Conservation (phyloP, 2,888 invertebrate genomes). For the Spodoptera picta region DNA sequence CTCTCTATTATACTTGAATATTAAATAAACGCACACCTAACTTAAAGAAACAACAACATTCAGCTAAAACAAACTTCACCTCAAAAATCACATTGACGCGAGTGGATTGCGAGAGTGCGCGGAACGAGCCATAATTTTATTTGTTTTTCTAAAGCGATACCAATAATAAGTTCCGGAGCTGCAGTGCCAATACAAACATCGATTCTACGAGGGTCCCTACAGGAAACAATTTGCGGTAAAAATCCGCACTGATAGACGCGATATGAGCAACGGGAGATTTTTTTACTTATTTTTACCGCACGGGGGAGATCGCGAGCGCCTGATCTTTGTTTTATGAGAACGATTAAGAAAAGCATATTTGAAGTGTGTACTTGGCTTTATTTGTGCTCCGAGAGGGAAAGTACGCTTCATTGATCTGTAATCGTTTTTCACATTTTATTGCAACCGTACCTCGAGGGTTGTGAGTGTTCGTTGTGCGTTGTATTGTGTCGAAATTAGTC, state of each 20-base stretch:
- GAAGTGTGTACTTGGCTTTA: constrained; percentile 87
- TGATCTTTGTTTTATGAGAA: constrained; percentile 89
- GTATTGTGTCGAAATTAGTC: constrained; percentile 68
- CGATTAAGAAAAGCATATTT: constrained; percentile 89
- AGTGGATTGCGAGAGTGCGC: constrained; percentile 65
- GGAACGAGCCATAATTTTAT: constrained; percentile 70
- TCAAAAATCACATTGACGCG: constrained; percentile 62
- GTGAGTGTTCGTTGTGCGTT: constrained; percentile 71
- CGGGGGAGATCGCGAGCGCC: constrained; percentile 81
- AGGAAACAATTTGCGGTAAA: constrained; percentile 85
- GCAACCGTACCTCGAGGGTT: constrained; percentile 73
- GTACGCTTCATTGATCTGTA: constrained; percentile 88
- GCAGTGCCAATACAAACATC: constrained; percentile 79
- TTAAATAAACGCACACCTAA: neutral
- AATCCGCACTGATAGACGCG: constrained; percentile 80
- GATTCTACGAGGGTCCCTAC: constrained; percentile 74
- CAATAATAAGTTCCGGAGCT: constrained; percentile 76
- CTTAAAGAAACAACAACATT: constrained; percentile 14
- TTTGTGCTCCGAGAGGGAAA: constrained; percentile 86
- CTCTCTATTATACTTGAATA: neutral
- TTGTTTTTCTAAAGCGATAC: constrained; percentile 73
- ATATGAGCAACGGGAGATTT: constrained; percentile 83
- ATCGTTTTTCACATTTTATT: constrained; percentile 88
- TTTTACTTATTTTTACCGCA: constrained; percentile 76
- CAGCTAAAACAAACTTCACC: constrained; percentile 3